Percentiles rank a stretch among this genome's conserved stretches.
Evolutionary conservation across 2,888 invertebrate genomes (phyloP).

Genomic region (Eupsilia transversa): DNA sequence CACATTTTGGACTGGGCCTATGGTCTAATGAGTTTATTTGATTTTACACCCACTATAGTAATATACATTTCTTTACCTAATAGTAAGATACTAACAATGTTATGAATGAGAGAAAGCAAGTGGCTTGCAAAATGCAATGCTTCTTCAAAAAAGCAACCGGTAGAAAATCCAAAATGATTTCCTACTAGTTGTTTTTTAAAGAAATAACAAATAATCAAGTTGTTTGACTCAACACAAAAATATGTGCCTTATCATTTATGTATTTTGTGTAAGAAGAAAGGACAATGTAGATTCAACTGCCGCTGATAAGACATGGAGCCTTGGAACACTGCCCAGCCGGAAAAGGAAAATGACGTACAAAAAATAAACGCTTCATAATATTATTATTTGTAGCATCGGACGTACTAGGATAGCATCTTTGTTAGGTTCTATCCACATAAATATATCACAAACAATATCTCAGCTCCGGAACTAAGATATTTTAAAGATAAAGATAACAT

Average conservation of each 20-base stretch:
- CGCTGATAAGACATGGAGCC: conserved; percentile 26
- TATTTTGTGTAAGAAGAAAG: conserved; percentile 20
- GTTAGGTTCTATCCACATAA: conserved; percentile 1
- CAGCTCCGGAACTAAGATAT: not conserved
- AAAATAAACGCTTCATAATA: conserved; percentile 33
- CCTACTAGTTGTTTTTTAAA: not conserved
- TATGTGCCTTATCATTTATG: conserved; percentile 26
- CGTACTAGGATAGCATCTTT: conserved; percentile 27
- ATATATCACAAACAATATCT: conserved; percentile 8
- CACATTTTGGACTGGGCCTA: not conserved
- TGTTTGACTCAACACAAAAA: conserved; percentile 10
- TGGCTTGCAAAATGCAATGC: no score
- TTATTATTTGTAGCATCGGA: conserved; percentile 30
- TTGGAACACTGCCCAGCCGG: conserved; percentile 41
- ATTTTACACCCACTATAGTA: not conserved
- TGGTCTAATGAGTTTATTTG: not conserved
- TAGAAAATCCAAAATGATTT: no score
- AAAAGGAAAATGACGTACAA: conserved; percentile 29
- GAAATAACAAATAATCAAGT: not conserved
- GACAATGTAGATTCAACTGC: conserved; percentile 29
- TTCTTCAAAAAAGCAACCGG: no score
- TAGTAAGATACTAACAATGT: not conserved
- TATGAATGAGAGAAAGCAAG: not conserved
- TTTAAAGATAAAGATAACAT: not conserved
- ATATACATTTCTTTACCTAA: not conserved